Evolutionary conservation across 2,888 invertebrate genomes (phyloP), one percentile per base, ranked within the genome.

Genomic region (Callyntrura sp.): DNA sequence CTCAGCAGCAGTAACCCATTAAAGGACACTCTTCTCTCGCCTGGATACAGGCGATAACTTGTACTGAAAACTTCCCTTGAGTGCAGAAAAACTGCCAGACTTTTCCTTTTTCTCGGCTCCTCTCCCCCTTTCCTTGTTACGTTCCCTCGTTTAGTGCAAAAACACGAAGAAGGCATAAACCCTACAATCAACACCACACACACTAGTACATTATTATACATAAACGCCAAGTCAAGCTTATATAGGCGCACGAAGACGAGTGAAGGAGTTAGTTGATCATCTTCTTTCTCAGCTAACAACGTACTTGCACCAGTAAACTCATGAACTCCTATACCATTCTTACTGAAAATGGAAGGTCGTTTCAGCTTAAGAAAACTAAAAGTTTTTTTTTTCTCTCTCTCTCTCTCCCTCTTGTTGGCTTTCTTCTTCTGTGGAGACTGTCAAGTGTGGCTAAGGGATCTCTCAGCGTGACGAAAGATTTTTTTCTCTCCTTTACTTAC

Each of bases 371-470:
- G 28, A 43, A 68, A 12, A 4, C 68, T 68, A 35, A 9, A 51
- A 48, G 48, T 51, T 57, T 60, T 43, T 35, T 20, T n/a, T n/a
- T n/a, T n/a, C n/a, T n/a, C n/a, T n/a, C n/a, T 48, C 23, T n/a
- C n/a, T n/a, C n/a, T n/a, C n/a, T n/a, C n/a, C n/a, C n/a, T n/a
- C n/a, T n/a, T n/a, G n/a, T n/a, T n/a, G n/a, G n/a, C n/a, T n/a
- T 12, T 81, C 60, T 60, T 35, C 60, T 60, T 62, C 25, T 79
- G 57, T 62, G 14, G 17, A 85, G 35, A 35, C 73, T 85, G 73
- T 85, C 73, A 85, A 85, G 85, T 85, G 85, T 73, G 73, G 85
- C 73, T 73, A 85, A 84, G 85, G 85, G 85, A 85, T 82, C 82
- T 82, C 62, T 17, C 45, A 48, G 62, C 82, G 82, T 82, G 82